Percentiles rank a stretch among this genome's conserved stretches.
Conservation (phyloP, 2,113 vertebrate genomes). For the Semnopithecus entellus region DNA sequence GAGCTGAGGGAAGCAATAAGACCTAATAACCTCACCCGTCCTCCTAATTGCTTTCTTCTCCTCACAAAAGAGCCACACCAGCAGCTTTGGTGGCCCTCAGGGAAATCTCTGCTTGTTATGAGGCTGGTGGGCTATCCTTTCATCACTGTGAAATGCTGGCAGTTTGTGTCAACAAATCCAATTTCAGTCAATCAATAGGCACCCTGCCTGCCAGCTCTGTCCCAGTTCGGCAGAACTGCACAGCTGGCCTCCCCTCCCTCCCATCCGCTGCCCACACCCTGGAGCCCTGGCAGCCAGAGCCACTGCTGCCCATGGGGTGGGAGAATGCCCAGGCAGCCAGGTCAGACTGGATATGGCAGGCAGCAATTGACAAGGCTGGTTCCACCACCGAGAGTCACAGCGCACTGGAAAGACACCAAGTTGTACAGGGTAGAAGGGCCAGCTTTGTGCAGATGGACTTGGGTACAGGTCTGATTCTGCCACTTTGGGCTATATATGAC, state of each 20-base stretch:
- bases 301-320: not conserved
- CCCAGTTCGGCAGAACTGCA: not conserved
- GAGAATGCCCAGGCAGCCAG: too few species aligned
- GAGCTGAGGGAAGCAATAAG: conserved; percentile 63
- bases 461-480: not conserved
- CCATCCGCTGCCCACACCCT: not conserved
- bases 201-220: not conserved
- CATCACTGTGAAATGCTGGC: conserved; percentile 68
- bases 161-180: conserved; percentile 80
- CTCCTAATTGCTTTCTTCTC: conserved; percentile 74
- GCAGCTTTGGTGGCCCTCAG: conserved; percentile 52
- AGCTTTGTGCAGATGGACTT: not conserved
- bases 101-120: conserved; percentile 74
- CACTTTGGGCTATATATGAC: accelerated
- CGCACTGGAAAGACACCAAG: not conserved
- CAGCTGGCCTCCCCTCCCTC: not conserved
- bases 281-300: not conserved
- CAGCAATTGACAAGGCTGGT: not conserved
- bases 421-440: not conserved
- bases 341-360: not conserved
- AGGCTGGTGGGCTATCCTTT: conserved; percentile 72
- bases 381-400: not conserved
- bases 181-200: conserved; percentile 77
- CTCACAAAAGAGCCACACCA: conserved; percentile 61
- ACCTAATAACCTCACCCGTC: conserved; percentile 58